Conservation (phyloP, 2,113 vertebrate genomes). For the Periophthalmodon schlosseri region DNA sequence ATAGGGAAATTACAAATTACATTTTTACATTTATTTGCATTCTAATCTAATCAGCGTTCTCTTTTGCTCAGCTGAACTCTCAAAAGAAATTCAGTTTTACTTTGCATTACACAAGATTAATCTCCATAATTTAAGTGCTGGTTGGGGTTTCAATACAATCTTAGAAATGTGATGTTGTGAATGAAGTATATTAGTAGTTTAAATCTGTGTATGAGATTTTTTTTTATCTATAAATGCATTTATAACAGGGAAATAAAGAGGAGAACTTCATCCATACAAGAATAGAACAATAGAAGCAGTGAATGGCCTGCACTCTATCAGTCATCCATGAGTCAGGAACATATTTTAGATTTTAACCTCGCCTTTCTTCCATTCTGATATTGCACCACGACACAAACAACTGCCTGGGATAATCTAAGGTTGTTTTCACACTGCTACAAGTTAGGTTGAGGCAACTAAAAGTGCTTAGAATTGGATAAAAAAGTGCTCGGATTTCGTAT, state of each 20-base stretch:
- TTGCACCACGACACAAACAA: too few species aligned
- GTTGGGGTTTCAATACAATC: background rate
- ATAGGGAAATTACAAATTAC: background rate
- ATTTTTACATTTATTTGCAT: constrained; percentile 7
- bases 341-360: too few species aligned
- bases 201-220: background rate
- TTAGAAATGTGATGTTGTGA: background rate
- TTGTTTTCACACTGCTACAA: too few species aligned
- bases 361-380: too few species aligned
- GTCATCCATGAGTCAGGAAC: too few species aligned
- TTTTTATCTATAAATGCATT: too few species aligned
- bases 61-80: background rate
- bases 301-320: too few species aligned
- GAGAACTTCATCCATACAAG: background rate
- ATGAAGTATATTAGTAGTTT: background rate
- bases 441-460: too few species aligned
- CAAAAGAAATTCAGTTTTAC: background rate
- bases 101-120: background rate
- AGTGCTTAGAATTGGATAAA: too few species aligned
- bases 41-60: constrained; percentile 7
- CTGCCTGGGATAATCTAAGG: too few species aligned
- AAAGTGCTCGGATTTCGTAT: too few species aligned
- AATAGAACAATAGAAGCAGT: background rate
- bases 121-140: background rate
- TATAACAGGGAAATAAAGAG: too few species aligned